These are phyloP conservation scores for Trochalopteron elliotii DNA, from an alignment of 2,113 vertebrate genomes.

Conservation along the genomic window DNA sequence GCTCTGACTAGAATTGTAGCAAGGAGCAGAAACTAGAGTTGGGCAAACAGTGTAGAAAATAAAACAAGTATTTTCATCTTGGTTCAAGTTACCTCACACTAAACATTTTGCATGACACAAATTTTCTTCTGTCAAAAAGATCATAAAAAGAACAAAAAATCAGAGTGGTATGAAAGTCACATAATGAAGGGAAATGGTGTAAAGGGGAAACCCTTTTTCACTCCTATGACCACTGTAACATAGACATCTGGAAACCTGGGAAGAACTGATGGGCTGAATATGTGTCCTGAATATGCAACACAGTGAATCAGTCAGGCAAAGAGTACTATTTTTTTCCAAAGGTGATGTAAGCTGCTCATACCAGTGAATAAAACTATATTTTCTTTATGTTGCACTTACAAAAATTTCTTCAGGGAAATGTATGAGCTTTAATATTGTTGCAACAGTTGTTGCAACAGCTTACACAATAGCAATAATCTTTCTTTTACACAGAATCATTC, in stretches of 20 bases:
- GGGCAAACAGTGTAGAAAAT: slow-evolving; percentile 8
- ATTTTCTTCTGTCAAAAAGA: neutral
- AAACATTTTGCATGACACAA: slow-evolving; percentile 8
- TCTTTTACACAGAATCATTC: neutral
- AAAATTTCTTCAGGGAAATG: neutral
- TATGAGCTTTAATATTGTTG: neutral
- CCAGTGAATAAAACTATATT: neutral
- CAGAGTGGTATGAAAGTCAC: neutral
- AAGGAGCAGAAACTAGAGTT: slow-evolving; percentile 25
- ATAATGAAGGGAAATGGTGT: neutral
- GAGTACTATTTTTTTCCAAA: neutral
- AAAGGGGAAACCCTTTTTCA: slow-evolving; percentile 8
- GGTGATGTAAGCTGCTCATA: neutral
- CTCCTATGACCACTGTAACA: neutral
- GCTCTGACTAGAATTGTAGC: neutral
- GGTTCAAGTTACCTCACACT: neutral
- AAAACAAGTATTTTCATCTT: neutral
- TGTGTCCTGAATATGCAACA: neutral
- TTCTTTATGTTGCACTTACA: neutral
- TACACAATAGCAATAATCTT: neutral
- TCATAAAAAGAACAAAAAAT: neutral
- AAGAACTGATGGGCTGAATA: slow-evolving; percentile 5
- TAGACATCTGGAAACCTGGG: neutral
- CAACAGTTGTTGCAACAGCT: neutral
- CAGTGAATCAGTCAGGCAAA: neutral